These are phyloP conservation scores for Muntiacus muntjak DNA, from an alignment of 2,113 vertebrate genomes.

Conservation along the genomic window DNA sequence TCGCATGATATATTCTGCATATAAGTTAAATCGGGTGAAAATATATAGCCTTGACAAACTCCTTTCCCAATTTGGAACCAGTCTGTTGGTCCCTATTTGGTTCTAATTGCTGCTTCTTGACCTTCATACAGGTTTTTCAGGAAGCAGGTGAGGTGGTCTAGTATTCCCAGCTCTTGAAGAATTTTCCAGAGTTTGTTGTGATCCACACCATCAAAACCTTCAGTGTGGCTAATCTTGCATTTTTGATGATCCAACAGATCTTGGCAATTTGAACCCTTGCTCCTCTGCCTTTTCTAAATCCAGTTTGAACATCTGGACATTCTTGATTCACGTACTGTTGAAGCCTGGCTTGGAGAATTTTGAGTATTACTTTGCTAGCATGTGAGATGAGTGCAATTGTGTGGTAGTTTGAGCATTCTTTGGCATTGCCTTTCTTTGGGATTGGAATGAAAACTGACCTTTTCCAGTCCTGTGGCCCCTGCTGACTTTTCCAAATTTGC, in stretches of 20 bases:
- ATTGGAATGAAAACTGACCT: not conserved
- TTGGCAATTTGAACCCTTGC: not conserved
- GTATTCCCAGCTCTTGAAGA: not conserved
- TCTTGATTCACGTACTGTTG: not conserved
- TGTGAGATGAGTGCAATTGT: not conserved
- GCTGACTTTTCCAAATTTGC: not conserved
- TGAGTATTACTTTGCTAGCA: not conserved
- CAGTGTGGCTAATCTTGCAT: fast-evolving
- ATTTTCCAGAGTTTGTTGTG: not conserved
- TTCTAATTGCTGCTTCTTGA: not conserved
- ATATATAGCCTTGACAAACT: not conserved
- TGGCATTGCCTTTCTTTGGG: not conserved
- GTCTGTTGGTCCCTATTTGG: not conserved
- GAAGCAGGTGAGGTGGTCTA: not conserved
- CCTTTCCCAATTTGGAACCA: not conserved
- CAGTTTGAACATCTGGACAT: not conserved
- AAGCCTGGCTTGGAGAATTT: not conserved
- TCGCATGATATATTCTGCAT: not conserved
- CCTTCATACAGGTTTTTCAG: not conserved
- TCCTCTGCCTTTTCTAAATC: not conserved
- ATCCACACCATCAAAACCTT: not conserved
- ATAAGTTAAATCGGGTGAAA: not conserved
- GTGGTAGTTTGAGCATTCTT: not conserved
- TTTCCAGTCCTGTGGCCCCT: not conserved
- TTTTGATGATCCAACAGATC: not conserved